A percentile compares a stretch with the other conserved stretches of the same genome.
Evolutionary conservation across 1,140 invertebrate species (phyloP).

Genomic region (Cylas formicarius): DNA sequence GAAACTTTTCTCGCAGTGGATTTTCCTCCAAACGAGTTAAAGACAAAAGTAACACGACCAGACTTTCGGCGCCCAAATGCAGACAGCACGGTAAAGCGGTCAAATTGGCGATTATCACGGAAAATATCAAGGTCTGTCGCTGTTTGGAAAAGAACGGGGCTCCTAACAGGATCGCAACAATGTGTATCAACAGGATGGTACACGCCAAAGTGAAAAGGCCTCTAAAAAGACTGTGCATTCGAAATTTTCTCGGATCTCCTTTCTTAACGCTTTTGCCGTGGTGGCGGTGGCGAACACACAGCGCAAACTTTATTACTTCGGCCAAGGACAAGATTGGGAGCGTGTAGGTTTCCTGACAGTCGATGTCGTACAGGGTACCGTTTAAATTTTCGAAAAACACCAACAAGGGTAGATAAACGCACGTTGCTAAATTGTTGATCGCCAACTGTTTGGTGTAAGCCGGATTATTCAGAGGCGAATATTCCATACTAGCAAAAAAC

Average conservation of each 20-base stretch:
- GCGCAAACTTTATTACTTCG: slow-evolving; percentile 32
- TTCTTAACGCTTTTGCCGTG: slow-evolving; percentile 8
- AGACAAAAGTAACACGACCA: slow-evolving; percentile 47
- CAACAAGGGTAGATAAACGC: slow-evolving; percentile 17
- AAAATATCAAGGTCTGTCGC: slow-evolving; percentile 66
- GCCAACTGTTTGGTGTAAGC: slow-evolving; percentile 13
- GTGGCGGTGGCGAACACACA: slow-evolving; percentile 8
- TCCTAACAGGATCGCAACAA: slow-evolving; percentile 65
- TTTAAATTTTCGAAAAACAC: slow-evolving; percentile 15
- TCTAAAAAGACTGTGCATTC: slow-evolving; percentile 40
- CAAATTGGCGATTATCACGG: slow-evolving; percentile 56
- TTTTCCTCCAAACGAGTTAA: slow-evolving; percentile 44
- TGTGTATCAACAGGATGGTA: slow-evolving; percentile 48
- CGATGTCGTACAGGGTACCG: slow-evolving; percentile 26
- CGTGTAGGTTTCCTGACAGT: slow-evolving; percentile 26
- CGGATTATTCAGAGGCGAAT: slow-evolving; percentile 1
- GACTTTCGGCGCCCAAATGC: slow-evolving; percentile 52
- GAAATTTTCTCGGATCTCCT: slow-evolving; percentile 13
- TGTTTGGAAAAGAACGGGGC: slow-evolving; percentile 58
- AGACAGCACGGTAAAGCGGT: slow-evolving; percentile 58
- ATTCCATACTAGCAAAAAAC: slow-evolving; percentile 8
- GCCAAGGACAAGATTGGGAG: slow-evolving; percentile 23
- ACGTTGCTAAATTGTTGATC: slow-evolving; percentile 19
- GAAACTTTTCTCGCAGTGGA: slow-evolving; percentile 49
- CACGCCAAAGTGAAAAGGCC: slow-evolving; percentile 29